Conservation (phyloP, 2,797 vertebrate species). For the Avahi laniger region DNA sequence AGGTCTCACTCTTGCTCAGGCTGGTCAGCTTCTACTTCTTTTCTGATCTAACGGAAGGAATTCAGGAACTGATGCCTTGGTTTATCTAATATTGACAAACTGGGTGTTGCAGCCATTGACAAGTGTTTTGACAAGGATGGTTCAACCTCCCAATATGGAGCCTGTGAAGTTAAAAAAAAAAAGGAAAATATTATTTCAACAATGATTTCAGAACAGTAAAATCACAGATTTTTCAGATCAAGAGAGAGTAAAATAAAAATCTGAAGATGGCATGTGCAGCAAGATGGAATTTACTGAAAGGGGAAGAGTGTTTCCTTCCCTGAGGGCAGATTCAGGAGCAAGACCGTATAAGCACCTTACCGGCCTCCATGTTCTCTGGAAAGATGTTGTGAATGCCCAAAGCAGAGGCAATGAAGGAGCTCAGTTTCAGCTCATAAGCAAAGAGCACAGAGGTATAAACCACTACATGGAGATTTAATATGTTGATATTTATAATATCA, state of each 20-base stretch:
- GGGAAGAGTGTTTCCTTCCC: neutral
- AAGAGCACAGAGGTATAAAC: neutral
- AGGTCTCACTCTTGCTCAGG: too few relatives aligned
- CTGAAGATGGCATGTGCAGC: neutral
- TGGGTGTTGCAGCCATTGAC: conserved; percentile 85
- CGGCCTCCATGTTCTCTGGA: neutral
- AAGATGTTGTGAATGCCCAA: neutral
- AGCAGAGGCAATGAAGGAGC: neutral
- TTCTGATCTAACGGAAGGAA: conserved; percentile 92
- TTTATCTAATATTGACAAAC: conserved; percentile 85
- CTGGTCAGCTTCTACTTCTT: conserved; percentile 89
- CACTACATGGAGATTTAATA: neutral
- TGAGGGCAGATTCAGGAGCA: neutral
- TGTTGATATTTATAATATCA: neutral
- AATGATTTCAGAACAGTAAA: neutral
- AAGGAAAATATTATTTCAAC: neutral
- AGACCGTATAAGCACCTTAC: neutral
- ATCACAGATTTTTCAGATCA: conserved; percentile 20
- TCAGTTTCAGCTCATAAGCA: neutral
- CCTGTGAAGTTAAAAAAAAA: neutral
- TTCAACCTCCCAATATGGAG: neutral
- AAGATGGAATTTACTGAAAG: neutral
- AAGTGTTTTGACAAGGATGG: neutral
- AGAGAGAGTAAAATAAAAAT: neutral
- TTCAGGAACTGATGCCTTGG: conserved; percentile 90